A percentile compares a stretch with the other conserved stretches of the same genome.
Conservation (phyloP, 2,888 invertebrate species). For the Aphidoletes aphidimyza region DNA sequence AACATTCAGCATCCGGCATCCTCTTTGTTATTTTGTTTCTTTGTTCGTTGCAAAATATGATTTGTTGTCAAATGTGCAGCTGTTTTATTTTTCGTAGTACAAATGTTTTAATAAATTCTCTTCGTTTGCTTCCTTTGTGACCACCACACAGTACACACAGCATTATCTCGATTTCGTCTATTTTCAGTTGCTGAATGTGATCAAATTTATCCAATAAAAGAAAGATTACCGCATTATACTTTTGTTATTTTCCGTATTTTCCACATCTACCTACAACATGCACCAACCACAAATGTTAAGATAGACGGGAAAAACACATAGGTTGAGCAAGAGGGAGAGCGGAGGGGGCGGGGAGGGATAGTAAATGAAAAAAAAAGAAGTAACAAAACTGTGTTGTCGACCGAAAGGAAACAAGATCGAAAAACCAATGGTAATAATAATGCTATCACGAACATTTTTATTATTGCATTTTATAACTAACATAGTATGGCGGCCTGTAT, state of each 20-base stretch:
- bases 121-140: constrained; percentile 26
- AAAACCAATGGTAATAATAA: constrained; percentile 30
- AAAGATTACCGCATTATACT: constrained; percentile 32
- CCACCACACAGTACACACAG: no score
- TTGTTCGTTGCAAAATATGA: no score
- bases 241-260: constrained; percentile 28
- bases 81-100: background rate
- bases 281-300: no score
- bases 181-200: background rate
- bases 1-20: no score
- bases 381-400: background rate
- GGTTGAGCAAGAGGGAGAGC: background rate
- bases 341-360: background rate
- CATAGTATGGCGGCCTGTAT: background rate
- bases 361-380: background rate
- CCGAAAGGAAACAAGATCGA: background rate
- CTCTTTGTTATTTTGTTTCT: no score
- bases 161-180: background rate
- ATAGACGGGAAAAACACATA: background rate
- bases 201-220: constrained; percentile 50
- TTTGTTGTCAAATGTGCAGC: background rate
- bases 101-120: background rate
- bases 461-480: constrained; percentile 44
- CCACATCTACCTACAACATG: background rate
- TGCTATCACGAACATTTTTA: constrained; percentile 46